Evolutionary conservation across 2,888 invertebrate species (phyloP).

Genomic region (Lysandra bellargus): DNA sequence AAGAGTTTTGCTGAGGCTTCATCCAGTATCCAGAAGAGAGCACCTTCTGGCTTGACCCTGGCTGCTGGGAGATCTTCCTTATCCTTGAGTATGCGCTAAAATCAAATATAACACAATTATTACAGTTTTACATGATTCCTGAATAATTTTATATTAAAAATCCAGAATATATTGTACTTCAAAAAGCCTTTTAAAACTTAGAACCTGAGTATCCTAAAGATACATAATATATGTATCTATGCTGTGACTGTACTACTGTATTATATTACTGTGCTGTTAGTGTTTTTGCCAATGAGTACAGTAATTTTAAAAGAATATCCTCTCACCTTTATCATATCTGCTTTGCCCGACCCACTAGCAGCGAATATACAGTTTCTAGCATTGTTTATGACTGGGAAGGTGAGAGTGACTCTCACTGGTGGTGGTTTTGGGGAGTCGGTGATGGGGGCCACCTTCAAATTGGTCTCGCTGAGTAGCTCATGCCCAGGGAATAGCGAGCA

Average conservation of each 20-base stretch:
- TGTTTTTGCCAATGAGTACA: not conserved
- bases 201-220: not conserved
- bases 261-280: no score
- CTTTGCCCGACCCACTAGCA: constrained; percentile 91
- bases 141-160: not conserved
- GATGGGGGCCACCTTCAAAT: constrained; percentile 89
- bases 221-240: not conserved
- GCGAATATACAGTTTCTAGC: constrained; percentile 92
- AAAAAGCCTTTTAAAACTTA: not conserved
- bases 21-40: constrained; percentile 84
- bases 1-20: constrained; percentile 72
- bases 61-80: constrained; percentile 89
- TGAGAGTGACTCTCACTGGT: constrained; percentile 92
- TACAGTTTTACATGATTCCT: not conserved
- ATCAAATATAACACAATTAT: constrained; percentile 44
- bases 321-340: constrained; percentile 91
- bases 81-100: constrained; percentile 88
- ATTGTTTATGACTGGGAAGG: constrained; percentile 93
- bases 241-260: no score
- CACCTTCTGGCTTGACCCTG: constrained; percentile 86
- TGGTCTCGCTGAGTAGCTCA: constrained; percentile 81
- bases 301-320: not conserved
- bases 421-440: constrained; percentile 98
- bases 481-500: constrained; percentile 97
- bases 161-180: no score